Base-by-base conservation (phyloP, 2,797 vertebrate genomes). In the Eptatretus atami region DNA sequence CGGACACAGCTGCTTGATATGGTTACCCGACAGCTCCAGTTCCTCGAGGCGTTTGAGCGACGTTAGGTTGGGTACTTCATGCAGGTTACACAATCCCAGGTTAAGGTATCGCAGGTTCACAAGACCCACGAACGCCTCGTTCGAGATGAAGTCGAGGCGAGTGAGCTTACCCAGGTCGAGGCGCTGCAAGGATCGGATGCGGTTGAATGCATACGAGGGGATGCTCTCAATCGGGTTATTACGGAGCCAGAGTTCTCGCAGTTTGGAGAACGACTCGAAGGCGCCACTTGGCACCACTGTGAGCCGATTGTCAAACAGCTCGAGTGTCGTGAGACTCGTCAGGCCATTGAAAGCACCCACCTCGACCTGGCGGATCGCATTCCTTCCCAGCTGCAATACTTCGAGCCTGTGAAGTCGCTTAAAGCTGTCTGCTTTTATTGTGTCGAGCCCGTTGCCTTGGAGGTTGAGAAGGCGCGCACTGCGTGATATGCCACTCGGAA, bases 151-250 rank as follows among this genome's bases (percentile, higher is more conserved):
- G 2, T 86, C 82, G 74, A 99, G 86, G 72, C 90, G 79, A 75
- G 95, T 96, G 67, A 99, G 73, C 73, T 99, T 90, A 66, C 92
- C 92, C 66, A 99, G 69, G 79, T 99, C 92, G 72, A 99, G 57
- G 66, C 92, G 79, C 70, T 90, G 79, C 67, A 96, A 77, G 67
- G 92, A 99, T 72, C 90, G 82, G 69, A 99, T 90, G 74, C 92
- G 81, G 74, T 94, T 96, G 78, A 99, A 99, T 78, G 92, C 90
- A 73, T 99, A 96, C 57, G 92, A 93, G 71, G 87, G 86, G 72
- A 99, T 96, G 72, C 90, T 96, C 72, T 99, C 92, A 65, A 99
- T 84, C 60, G 92, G 92, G 70, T 99, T 99, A 75, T 99, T 99
- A 70, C 92, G 77, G 70, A 99, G 74, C 92, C 92, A 99, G 70